These are phyloP conservation scores for Hermetia illucens DNA, from an alignment of 1,140 invertebrate species.

Conservation along the genomic window DNA sequence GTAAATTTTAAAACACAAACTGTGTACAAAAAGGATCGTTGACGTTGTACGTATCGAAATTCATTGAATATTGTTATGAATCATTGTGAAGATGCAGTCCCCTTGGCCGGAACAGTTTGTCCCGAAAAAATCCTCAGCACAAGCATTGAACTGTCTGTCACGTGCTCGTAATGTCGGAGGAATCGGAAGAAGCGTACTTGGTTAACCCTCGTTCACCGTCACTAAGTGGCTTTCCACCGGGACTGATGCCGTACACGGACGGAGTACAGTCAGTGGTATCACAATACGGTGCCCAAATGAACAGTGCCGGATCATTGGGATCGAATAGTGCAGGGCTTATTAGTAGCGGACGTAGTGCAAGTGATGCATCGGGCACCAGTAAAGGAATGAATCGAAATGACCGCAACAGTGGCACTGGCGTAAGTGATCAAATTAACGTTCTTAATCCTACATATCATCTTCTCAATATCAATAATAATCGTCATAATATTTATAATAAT, in stretches of 20 bases:
- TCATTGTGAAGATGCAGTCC: too few species aligned
- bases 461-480: neutral
- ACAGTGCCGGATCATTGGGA: neutral
- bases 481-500: neutral
- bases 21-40: too few species aligned
- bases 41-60: too few species aligned
- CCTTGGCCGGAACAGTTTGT: too few species aligned
- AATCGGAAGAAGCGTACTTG: constrained; percentile 4
- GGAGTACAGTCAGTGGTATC: neutral
- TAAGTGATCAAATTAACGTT: neutral
- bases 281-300: constrained; percentile 1
- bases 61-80: too few species aligned
- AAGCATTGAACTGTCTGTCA: too few species aligned
- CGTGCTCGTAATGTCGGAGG: constrained; percentile 1
- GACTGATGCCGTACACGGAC: constrained; percentile 2
- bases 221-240: neutral
- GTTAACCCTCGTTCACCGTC: constrained; percentile 2
- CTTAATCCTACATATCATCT: too few species aligned
- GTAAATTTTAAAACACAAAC: too few species aligned
- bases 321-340: neutral
- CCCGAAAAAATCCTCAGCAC: too few species aligned
- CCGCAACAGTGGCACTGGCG: neutral
- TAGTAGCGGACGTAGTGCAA: neutral
- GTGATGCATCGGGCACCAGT: neutral
- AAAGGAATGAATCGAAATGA: neutral